Base-by-base conservation (phyloP, 2,888 invertebrate species). In the Syrphus vitripennis region DNA sequence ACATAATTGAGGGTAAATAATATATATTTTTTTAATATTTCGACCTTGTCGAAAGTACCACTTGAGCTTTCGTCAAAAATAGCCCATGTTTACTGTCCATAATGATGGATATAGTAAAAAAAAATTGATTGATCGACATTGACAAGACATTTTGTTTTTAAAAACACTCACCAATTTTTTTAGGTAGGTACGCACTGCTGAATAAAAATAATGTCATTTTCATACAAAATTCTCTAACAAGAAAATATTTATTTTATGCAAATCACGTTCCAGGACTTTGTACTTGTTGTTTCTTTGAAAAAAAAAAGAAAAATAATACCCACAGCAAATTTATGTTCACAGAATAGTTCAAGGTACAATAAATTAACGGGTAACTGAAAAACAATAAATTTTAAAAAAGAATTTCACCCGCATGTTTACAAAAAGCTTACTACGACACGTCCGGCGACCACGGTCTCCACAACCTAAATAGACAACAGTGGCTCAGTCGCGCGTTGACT, bases 351-450 rank as follows among this genome's bases (percentile, higher is more conserved):
- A 63, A 63, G 67, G 50, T 16, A 67, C 50, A 67, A 50, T 67
- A 67, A 50, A 67, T 21, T 45, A 67, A 50, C 37, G 21, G n/a
- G 34, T 34, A 67, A 50, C 21, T 67, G 67, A 19, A 34, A 67
- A 67, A 67, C 21, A 67, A 48, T 34, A 21, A 9, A 50, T 50
- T 50, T 34, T 34, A 53, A 34, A 50, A 26, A 53, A 63, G 16
- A 29, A 59, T 21, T 40, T 70, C 65, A 10, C 69, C 53, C 77
- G 77, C 74, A 70, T 86, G 65, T 86, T 77, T 77, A 78, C 77
- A 74, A 34, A 19, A 37, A 57, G 63, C 75, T 83, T 79, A 75
- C 21, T 3, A 24, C 31, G 31, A 37, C 10, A 12, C 12, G 9
- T 29, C 34, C 9, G 3, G n/a, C n/a, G n/a, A n/a, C n/a, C n/a